Evolutionary conservation across 2,797 vertebrate genomes (phyloP), one percentile per base, ranked within the genome.

Genomic region (Sebastolobus alascanus): DNA sequence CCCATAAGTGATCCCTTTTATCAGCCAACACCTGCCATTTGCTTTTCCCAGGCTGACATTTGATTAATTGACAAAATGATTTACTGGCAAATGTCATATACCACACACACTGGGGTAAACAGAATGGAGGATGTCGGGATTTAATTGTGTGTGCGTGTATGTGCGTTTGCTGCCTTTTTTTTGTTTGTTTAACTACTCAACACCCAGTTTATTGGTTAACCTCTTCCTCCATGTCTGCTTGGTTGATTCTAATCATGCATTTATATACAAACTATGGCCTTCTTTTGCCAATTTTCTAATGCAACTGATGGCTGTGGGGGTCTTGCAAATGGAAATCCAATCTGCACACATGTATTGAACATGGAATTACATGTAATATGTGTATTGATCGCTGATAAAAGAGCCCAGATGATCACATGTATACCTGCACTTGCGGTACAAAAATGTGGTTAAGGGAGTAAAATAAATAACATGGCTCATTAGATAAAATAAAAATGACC

Each of bases 11-110:
- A 80, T 74, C 69, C 37, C 40, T 82, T 77, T 91, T 88, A 87
- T 87, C 85, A 84, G 79, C 69, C 83, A 88, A 80, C 76, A 73
- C 67, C 87, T 93, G 87, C 73, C 86, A 87, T 92, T 89, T 90
- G 68, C 84, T 74, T 87, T 89, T 55, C 10, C 78, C 87, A 25
- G 83, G 75, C 88, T 93, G 91, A 91, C 84, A 93, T 92, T 93
- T 90, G 85, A 91, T 81, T 88, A 93, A 90, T 89, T 90, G 89
- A 86, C 84, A 65, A 82, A 90, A 77, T 86, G 76, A 89, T 91
- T 91, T 77, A 29, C 69, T 65, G 83, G 92, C 75, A 95, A 96
- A 94, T 93, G 89, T 79, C 92, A 86, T 71, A 87, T 76, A 83
- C 55, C 54, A 16, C 79, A 87, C 71, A n/a, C 43, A 33, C 46